Evolutionary conservation across 2,888 invertebrate genomes (phyloP), one percentile per base, ranked within the genome.

Genomic region (Tinea semifulvella): DNA sequence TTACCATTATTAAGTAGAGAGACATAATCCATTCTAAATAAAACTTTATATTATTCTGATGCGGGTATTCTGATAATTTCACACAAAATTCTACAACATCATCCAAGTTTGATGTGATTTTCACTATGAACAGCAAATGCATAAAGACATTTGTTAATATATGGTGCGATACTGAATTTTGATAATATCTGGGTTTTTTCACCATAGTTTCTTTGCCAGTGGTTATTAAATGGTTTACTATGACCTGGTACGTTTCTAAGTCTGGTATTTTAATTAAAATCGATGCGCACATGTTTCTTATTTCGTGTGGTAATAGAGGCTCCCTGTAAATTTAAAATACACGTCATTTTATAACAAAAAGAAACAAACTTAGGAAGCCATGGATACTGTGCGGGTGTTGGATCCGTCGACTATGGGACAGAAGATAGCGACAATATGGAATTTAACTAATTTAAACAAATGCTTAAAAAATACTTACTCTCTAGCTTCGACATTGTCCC

Each of bases 11-110:
- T 8, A 36, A 4, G 18, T 14, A 60, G 22, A 79, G 52, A 2
- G 73, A 52, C 14, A 74, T 65, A 47, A 66, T 64, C 81, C 80
- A 81, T 48, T 79, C 76, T 10, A 81, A 51, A 46, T 67, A 69
- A 11, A 69, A 58, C 45, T 64, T 65, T 0, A 75, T 68, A 40
- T 69, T 76, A 0, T 60, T 60, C 47, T 81, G 79, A 52, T 82
- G 82, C 0, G 80, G 73, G 27, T 76, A 54, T 44, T 61, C 69
- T 0, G 61, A 65, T 36, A 82, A 49, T 8, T 75, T 51, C 18
- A 63, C 57, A 22, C 71, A 50, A 51, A 65, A 64, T 79, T 80
- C 80, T 16, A 49, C 39, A 0, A 58, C 49, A n/a, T 56, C 52
- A 13, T 50, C 50, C 1, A 56, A 50, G n/a, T 53, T 53, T 11